Percentiles rank a stretch among this genome's conserved stretches.
phyloP scores from a whole-genome alignment of 2,113 vertebrate genomes.

The Gallinago jamesoni region DNA sequence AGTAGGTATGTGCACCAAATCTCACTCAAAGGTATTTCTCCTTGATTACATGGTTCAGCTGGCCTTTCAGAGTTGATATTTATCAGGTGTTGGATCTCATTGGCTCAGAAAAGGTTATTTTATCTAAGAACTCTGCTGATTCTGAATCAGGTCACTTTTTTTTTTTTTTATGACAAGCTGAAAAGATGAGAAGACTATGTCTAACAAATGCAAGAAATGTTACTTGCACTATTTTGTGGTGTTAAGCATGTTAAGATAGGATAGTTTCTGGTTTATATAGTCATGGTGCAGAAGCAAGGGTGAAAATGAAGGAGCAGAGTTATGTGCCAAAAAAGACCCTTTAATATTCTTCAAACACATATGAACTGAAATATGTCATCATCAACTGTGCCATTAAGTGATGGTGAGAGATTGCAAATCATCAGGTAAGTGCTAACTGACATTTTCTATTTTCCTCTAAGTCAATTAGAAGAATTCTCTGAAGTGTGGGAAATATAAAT shows the following conservation, averaged over 20 bases:
- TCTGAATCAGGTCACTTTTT: background rate
- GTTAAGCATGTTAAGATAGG: background rate
- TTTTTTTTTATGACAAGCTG: background rate
- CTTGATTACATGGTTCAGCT: background rate
- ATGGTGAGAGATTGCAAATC: constrained; percentile 2
- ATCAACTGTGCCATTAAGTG: background rate
- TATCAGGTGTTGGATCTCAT: background rate
- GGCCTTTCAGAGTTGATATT: background rate
- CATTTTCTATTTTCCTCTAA: constrained; percentile 35
- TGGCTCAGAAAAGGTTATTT: background rate
- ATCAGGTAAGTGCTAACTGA: background rate
- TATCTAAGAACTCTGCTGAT: background rate
- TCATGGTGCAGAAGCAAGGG: background rate
- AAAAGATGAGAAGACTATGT: background rate
- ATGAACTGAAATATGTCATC: background rate
- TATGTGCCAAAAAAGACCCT: background rate
- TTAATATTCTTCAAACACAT: background rate
- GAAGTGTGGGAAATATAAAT: background rate
- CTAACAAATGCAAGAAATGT: background rate
- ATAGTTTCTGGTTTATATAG: background rate
- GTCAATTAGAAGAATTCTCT: background rate
- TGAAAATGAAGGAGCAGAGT: background rate
- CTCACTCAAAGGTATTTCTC: background rate
- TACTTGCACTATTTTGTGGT: background rate
- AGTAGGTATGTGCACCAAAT: background rate